Evolutionary conservation across 2,888 invertebrate genomes (phyloP).

Genomic region (Temnothorax ravouxi): DNA sequence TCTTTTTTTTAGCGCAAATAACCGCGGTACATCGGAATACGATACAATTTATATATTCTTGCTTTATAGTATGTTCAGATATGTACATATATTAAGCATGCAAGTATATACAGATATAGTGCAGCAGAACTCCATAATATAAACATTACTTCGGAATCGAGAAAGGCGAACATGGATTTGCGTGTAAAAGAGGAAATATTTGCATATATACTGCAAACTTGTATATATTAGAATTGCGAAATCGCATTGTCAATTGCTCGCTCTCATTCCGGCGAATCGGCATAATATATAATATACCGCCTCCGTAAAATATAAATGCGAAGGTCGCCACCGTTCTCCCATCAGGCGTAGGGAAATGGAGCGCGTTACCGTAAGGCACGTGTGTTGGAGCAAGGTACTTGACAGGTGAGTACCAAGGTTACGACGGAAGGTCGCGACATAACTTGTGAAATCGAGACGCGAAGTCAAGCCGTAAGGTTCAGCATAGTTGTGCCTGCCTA

Average conservation of each 20-base stretch:
- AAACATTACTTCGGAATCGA: neutral
- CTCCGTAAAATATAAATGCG: constrained; percentile 69
- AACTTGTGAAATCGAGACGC: constrained; percentile 37
- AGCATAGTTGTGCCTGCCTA: neutral
- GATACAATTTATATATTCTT: constrained; percentile 4
- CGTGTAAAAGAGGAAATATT: neutral
- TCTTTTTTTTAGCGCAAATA: neutral
- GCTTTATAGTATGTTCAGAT: neutral
- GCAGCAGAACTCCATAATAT: neutral
- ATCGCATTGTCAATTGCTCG: neutral
- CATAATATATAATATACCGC: constrained; percentile 31
- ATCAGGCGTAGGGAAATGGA: constrained; percentile 78
- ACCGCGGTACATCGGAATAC: neutral
- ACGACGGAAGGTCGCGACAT: constrained; percentile 67
- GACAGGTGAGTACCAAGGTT: constrained; percentile 76
- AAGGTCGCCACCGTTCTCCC: constrained; percentile 73
- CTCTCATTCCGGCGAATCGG: constrained; percentile 1
- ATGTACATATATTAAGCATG: neutral
- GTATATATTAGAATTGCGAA: neutral
- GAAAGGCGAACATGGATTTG: neutral
- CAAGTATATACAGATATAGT: neutral
- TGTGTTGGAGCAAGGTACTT: constrained; percentile 69
- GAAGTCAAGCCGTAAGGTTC: constrained; percentile 14
- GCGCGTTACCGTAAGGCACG: constrained; percentile 76
- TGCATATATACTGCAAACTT: neutral